Evolutionary conservation across 2,888 invertebrate species (phyloP).

Genomic region (Dasypogon diadema): DNA sequence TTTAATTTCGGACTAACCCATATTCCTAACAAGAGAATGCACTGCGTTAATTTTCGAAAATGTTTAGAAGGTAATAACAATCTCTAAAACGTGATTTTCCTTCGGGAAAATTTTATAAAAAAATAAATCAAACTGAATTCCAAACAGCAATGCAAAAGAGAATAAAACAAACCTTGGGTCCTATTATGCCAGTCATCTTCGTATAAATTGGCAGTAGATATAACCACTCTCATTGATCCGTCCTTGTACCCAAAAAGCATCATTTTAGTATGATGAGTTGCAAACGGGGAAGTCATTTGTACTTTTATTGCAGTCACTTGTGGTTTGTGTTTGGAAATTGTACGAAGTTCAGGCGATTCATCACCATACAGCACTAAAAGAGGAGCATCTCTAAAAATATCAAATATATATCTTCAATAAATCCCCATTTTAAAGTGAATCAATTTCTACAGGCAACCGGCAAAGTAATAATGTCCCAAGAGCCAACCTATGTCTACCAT

Average conservation of each 20-base stretch:
- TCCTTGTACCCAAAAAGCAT: slow-evolving; percentile 87
- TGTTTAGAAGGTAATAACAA: too few species aligned
- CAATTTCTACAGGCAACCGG: slow-evolving; percentile 75
- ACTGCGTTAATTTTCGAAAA: too few species aligned
- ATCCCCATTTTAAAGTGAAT: not conserved
- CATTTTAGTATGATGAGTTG: slow-evolving; percentile 93
- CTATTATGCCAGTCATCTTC: slow-evolving; percentile 94
- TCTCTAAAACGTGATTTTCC: not conserved
- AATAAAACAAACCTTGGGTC: slow-evolving; percentile 82
- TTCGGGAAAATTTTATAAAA: too few species aligned
- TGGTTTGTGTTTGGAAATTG: slow-evolving; percentile 72
- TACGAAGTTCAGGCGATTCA: slow-evolving; percentile 74
- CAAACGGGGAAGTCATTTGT: slow-evolving; percentile 82
- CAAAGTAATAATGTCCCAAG: slow-evolving; percentile 84
- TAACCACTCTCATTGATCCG: slow-evolving; percentile 83
- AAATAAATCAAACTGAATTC: not conserved
- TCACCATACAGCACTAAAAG: slow-evolving; percentile 84
- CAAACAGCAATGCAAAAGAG: not conserved
- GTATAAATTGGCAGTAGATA: slow-evolving; percentile 93
- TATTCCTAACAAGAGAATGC: too few species aligned
- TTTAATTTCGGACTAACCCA: slow-evolving; percentile 91
- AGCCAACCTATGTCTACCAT: slow-evolving; percentile 94
- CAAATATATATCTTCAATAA: not conserved
- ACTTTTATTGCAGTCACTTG: slow-evolving; percentile 77
- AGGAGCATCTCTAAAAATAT: slow-evolving; percentile 72